Evolutionary conservation across 2,888 invertebrate genomes (phyloP), one percentile per base, ranked within the genome.

Genomic region (Crossocerus cetratus): DNA sequence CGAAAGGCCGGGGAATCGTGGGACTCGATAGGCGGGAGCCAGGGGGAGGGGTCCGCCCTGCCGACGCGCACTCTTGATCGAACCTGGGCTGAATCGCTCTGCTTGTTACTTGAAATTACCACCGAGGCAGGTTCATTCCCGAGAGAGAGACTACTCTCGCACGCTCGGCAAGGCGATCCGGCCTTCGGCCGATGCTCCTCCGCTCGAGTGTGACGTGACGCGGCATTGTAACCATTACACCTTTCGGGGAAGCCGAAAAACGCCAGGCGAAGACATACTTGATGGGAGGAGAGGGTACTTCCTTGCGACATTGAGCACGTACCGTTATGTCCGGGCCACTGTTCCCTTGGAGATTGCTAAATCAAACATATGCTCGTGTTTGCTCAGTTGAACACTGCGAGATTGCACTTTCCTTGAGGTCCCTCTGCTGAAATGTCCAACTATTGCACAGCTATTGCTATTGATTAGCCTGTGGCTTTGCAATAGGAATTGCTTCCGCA

Each of bases 21-120:
- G 20, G 22, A 61, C 55, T 61, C 54, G 64, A 62, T 56, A 44
- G n/a, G 49, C 49, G 64, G 32, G n/a, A 49, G n/a, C 5, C 2
- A 42, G 20, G 54, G 59, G 44, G 53, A 14, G 58, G 42, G 69
- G 72, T 55, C 62, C 78, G 71, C 73, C 74, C 74, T 66, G 64
- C 8, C 53, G 13, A 69, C 64, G 70, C 60, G 16, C 43, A 58
- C 42, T 54, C 58, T 69, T 62, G 69, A 77, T 77, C 70, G 77
- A 78, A 76, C 65, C n/a, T 78, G 14, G 45, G 58, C 64, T 44
- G 64, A 69, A 72, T 79, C 49, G 14, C 2, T 49, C 49, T 16
- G 8, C 3, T 16, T 49, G 14, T n/a, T 49, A 13, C n/a, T 49
- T 1, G 49, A 16, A 13, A 49, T 49, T 49, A 49, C 0, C 5